Conservation (phyloP, 2,797 vertebrate genomes). For the Chelidonichthys spinosus region DNA sequence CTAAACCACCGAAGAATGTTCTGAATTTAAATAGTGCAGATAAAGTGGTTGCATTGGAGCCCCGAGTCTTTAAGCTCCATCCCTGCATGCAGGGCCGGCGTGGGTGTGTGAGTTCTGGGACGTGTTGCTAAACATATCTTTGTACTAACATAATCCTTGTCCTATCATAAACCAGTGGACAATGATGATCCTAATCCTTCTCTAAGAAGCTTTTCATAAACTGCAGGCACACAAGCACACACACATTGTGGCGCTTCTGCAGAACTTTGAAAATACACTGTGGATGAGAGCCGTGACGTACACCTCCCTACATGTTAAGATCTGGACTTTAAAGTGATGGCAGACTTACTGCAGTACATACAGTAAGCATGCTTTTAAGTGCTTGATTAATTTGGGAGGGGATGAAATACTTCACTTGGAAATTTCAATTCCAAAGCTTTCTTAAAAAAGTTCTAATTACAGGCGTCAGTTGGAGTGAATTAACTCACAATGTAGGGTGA, state of each 20-base stretch:
- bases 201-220: conserved; percentile 68
- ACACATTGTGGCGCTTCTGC: not conserved
- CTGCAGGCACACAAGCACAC: conserved; percentile 21
- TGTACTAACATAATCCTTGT: conserved; percentile 65
- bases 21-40: conserved; percentile 17
- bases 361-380: not conserved
- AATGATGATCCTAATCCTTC: conserved; percentile 71
- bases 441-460: not conserved
- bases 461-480: no score
- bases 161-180: conserved; percentile 65
- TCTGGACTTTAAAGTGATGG: conserved; percentile 17
- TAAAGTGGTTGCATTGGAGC: conserved; percentile 3
- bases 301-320: not conserved
- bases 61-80: conserved; percentile 28
- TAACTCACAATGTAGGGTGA: no score
- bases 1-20: not conserved
- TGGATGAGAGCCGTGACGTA: not conserved
- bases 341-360: conserved; percentile 2
- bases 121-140: conserved; percentile 71
- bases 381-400: not conserved
- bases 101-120: conserved; percentile 52
- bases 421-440: not conserved
- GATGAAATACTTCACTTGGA: not conserved
- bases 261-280: conserved; percentile 19
- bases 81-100: conserved; percentile 18